Evolutionary conservation across 1,140 invertebrate genomes (phyloP), one percentile per base, ranked within the genome.

Genomic region (Drosophila punjabiensis): DNA sequence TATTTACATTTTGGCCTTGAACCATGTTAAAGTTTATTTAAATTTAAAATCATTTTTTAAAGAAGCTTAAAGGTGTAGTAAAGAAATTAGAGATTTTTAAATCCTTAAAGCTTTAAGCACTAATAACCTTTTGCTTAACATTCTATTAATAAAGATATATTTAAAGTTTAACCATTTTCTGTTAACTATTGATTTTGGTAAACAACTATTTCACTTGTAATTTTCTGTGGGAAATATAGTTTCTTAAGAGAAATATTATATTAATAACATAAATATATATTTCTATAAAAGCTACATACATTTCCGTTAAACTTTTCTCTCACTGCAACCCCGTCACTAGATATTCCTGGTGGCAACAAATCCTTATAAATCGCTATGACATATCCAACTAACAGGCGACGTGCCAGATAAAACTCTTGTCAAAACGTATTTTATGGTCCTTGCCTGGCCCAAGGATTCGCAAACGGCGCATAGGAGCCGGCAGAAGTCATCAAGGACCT

Each of bases 351-450:
- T 70, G 75, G 79, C 50, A 77, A 70, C 85, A 89, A 88, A 85
- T 89, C 85, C 85, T 85, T 88, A 89, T 81, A 85, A 88, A 89
- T 88, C 74, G 85, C 74, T 56, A 59, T 64, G 53, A 79, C 76
- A 80, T 62, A 82, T 67, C 81, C 70, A 81, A 63, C 65, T 71
- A 65, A 48, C 65, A 84, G 68, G 71, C 78, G 85, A 88, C 85
- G 85, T 88, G 85, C 78, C 52, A 85, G 85, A 88, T 88, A 89
- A 88, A 89, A 85, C 77, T 89, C 86, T 73, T 88, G 85, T 88
- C 85, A 88, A 89, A 89, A 88, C 64, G 75, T 89, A 73, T 85
- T 88, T 88, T 88, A 88, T 88, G 77, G 65, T 58, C 55, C 55
- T 58, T 58, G 56, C 69, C 52, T 41, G 43, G 58, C 41, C 76